A percentile compares a stretch with the other conserved stretches of the same genome.
These are phyloP conservation scores for Nemotelus pantherinus DNA, from an alignment of 2,888 invertebrate genomes.

Conservation along the genomic window DNA sequence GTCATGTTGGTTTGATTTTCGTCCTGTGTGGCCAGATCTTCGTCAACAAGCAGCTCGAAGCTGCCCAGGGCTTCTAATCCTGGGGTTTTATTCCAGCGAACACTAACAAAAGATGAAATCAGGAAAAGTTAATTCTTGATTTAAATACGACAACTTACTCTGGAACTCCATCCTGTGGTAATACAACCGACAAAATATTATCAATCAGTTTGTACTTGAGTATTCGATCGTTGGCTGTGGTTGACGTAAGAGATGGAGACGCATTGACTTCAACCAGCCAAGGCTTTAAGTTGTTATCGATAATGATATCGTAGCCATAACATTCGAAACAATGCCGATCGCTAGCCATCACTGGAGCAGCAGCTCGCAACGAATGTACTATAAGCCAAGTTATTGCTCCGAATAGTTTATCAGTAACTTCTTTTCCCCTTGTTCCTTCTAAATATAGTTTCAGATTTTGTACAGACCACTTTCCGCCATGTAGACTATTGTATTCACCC, in stretches of 20 bases:
- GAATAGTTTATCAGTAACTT: constrained; percentile 87
- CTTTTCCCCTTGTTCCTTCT: constrained; percentile 89
- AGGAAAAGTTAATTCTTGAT: no score
- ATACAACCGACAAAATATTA: constrained; percentile 88
- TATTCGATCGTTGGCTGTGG: constrained; percentile 92
- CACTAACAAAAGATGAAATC: constrained; percentile 66
- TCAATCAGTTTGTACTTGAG: constrained; percentile 93
- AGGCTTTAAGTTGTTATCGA: constrained; percentile 92
- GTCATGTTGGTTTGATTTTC: constrained; percentile 59
- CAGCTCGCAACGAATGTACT: constrained; percentile 92
- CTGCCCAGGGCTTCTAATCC: constrained; percentile 79
- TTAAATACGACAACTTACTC: constrained; percentile 72
- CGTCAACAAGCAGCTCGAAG: constrained; percentile 85
- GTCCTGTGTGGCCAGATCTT: constrained; percentile 78
- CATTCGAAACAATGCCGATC: constrained; percentile 82
- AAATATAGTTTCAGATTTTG: constrained; percentile 89
- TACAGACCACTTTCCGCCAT: constrained; percentile 94
- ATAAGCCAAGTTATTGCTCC: constrained; percentile 90
- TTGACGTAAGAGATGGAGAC: constrained; percentile 92
- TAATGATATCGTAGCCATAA: constrained; percentile 96
- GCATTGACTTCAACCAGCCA: constrained; percentile 96
- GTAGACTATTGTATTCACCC: constrained; percentile 93
- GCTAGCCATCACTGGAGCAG: constrained; percentile 91
- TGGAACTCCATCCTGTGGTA: constrained; percentile 88
- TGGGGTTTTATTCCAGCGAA: constrained; percentile 87